Percentiles rank a stretch among this genome's conserved stretches.
These are phyloP conservation scores for Cranoglanis bouderius DNA, from an alignment of 2,113 vertebrate genomes.

Conservation along the genomic window DNA sequence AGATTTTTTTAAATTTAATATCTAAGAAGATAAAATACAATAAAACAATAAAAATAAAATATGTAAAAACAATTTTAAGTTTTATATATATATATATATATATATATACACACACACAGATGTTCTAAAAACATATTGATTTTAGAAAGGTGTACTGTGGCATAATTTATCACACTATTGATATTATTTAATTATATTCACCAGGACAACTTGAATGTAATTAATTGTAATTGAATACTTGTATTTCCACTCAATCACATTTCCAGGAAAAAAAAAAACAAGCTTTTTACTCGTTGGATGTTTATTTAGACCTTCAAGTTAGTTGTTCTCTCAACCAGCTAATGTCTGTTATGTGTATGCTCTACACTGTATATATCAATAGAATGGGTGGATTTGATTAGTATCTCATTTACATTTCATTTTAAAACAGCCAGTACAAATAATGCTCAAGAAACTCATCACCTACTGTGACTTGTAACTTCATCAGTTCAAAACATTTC, in stretches of 20 bases:
- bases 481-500: not conserved
- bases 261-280: too few relatives aligned
- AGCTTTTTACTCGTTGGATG: too few relatives aligned
- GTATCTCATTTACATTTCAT: not conserved
- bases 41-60: too few relatives aligned
- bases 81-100: too few relatives aligned
- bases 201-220: not conserved
- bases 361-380: not conserved
- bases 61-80: too few relatives aligned
- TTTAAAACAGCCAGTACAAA: not conserved
- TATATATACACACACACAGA: too few relatives aligned
- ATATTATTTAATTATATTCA: not conserved
- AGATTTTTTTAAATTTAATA: too few relatives aligned
- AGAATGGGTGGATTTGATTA: not conserved
- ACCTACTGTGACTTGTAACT: not conserved
- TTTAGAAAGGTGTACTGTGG: not conserved
- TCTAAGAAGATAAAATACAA: too few relatives aligned
- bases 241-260: too few relatives aligned
- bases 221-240: not conserved
- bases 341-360: not conserved
- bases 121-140: too few relatives aligned
- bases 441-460: not conserved
- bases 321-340: not conserved
- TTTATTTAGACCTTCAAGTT: not conserved
- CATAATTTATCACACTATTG: not conserved